phyloP scores from a whole-genome alignment of 1,140 invertebrate genomes.

The Drosophila fuyamai region DNA sequence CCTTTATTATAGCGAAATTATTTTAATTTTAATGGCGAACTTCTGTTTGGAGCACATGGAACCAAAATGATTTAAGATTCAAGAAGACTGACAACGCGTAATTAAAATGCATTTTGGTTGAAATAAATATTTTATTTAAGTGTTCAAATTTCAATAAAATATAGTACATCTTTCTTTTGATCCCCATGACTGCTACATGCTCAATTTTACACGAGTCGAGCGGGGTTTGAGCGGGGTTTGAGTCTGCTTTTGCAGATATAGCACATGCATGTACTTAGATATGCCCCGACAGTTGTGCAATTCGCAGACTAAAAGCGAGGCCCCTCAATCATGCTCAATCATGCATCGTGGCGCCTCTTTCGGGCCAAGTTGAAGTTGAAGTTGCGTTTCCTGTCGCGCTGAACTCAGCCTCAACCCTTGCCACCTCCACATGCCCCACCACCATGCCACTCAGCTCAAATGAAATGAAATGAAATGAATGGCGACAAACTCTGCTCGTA shows the following conservation, averaged over 20 bases:
- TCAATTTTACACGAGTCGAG: no score
- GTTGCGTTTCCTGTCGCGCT: slow-evolving; percentile 63
- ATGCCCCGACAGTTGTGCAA: slow-evolving; percentile 47
- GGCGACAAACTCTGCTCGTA: slow-evolving; percentile 65
- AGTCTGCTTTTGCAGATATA: slow-evolving; percentile 10
- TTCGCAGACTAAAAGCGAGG: slow-evolving; percentile 45
- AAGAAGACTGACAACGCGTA: no score
- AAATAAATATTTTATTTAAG: no score
- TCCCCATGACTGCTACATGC: no score
- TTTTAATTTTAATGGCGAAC: no score
- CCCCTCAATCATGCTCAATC: slow-evolving; percentile 78
- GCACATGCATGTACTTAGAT: slow-evolving; percentile 13
- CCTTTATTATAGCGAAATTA: no score
- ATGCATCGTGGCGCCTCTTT: slow-evolving; percentile 74
- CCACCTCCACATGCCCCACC: neutral
- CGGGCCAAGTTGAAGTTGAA: slow-evolving; percentile 47
- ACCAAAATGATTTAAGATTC: no score
- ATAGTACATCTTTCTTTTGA: no score
- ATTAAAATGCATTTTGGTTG: no score
- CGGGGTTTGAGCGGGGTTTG: neutral
- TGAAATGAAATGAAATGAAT: slow-evolving; percentile 51
- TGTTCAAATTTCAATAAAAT: no score
- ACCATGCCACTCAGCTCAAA: slow-evolving; percentile 1
- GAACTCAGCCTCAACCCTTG: slow-evolving; percentile 19
- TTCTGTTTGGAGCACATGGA: no score